Conservation (phyloP, 2,113 vertebrate genomes). For the Galeopterus variegatus region DNA sequence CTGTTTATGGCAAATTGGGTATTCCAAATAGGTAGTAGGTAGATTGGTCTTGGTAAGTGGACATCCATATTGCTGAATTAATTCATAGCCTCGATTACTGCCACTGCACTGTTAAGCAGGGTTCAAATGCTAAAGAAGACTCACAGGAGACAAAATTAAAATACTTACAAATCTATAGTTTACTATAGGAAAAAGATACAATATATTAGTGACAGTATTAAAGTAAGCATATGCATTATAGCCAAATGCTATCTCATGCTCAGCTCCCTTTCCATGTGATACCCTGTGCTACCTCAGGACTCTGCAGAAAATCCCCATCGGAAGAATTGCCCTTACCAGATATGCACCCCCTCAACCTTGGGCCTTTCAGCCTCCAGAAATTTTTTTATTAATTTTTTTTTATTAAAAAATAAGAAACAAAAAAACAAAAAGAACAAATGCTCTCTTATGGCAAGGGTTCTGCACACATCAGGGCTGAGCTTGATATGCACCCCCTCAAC, state of each 20-base stretch:
- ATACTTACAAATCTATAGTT: neutral
- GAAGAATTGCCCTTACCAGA: too few relatives aligned
- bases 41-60: neutral
- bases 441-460: neutral
- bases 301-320: too few relatives aligned
- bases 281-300: too few relatives aligned
- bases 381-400: too few relatives aligned
- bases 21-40: neutral
- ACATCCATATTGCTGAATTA: neutral
- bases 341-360: too few relatives aligned
- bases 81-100: neutral
- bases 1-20: neutral
- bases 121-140: neutral
- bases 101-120: neutral
- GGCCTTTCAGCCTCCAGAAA: too few relatives aligned
- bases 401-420: too few relatives aligned
- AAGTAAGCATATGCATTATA: neutral
- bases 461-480: neutral
- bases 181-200: neutral
- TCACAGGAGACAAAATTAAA: neutral
- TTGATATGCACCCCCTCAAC: too few relatives aligned
- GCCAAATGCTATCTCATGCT: neutral
- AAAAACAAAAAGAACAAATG: neutral
- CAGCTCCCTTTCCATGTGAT: too few relatives aligned
- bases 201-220: neutral